These are phyloP conservation scores for Lagopus leucura DNA, from an alignment of 2,113 vertebrate genomes.

Conservation along the genomic window DNA sequence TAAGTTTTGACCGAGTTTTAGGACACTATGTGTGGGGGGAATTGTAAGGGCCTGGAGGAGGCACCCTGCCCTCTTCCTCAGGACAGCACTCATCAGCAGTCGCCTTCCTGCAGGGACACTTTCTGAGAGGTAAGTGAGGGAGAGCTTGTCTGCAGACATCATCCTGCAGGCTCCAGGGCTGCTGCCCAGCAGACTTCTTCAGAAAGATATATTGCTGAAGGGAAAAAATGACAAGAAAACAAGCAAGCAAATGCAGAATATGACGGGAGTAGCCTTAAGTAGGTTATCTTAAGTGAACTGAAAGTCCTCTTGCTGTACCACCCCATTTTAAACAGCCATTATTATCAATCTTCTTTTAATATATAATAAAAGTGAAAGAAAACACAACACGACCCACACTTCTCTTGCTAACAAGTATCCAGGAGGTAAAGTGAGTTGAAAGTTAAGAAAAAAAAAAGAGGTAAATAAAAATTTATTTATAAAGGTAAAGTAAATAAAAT, in stretches of 20 bases:
- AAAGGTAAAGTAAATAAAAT: neutral
- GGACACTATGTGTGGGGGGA: neutral
- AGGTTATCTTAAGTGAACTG: neutral
- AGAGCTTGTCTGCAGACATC: neutral
- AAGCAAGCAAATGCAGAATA: neutral
- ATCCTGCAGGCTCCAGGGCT: neutral
- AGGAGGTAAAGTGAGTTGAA: neutral
- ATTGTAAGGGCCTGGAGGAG: neutral
- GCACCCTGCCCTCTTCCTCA: fast-evolving
- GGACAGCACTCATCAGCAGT: neutral
- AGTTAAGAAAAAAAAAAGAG: neutral
- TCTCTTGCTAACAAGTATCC: neutral
- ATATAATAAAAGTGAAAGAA: slow-evolving; percentile 3
- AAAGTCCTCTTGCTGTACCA: neutral
- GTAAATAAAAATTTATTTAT: neutral
- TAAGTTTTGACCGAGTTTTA: neutral
- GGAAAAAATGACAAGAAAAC: neutral
- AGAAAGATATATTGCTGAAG: slow-evolving; percentile 7
- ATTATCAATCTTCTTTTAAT: slow-evolving; percentile 39
- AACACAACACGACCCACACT: neutral
- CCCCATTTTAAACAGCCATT: slow-evolving; percentile 4
- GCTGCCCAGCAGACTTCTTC: neutral
- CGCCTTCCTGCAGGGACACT: fast-evolving
- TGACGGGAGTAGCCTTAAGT: neutral
- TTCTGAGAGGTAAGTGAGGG: neutral